Conservation (phyloP, 1,140 invertebrate species). For the Neodiprion lecontei region DNA sequence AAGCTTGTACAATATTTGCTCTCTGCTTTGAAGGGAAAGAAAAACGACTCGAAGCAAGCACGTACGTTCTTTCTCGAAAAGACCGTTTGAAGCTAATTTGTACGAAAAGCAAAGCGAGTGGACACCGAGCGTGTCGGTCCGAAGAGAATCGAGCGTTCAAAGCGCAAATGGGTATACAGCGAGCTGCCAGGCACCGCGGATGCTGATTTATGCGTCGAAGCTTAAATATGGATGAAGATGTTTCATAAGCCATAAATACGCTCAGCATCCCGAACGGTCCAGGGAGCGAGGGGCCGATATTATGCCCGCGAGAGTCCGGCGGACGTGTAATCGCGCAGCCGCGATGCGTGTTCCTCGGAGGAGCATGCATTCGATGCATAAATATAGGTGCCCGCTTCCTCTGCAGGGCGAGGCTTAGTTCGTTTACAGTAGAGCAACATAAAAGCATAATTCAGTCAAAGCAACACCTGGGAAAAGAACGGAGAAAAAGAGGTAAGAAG, state of each 20-base stretch:
- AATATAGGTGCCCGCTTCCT: slow-evolving; percentile 18
- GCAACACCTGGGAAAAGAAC: slow-evolving; percentile 30
- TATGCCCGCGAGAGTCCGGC: slow-evolving; percentile 12
- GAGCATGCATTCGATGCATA: slow-evolving; percentile 11
- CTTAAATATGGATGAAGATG: slow-evolving; percentile 52
- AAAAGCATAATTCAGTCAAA: slow-evolving; percentile 39
- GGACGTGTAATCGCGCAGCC: slow-evolving; percentile 15
- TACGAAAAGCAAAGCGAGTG: too few species aligned
- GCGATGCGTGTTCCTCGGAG: slow-evolving; percentile 1
- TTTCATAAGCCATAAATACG: slow-evolving; percentile 46
- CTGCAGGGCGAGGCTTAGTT: background rate
- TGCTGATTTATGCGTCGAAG: slow-evolving; percentile 45
- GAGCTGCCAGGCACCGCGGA: background rate
- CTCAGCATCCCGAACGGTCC: slow-evolving; percentile 17
- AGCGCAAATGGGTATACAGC: background rate
- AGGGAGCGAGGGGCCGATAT: slow-evolving; percentile 12
- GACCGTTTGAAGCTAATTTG: too few species aligned
- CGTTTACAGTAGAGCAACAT: slow-evolving; percentile 25
- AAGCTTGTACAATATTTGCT: too few species aligned
- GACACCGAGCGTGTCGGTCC: too few species aligned
- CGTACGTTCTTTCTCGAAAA: too few species aligned
- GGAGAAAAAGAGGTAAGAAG: too few species aligned
- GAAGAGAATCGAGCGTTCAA: background rate
- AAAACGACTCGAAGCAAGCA: too few species aligned
- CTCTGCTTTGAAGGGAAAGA: too few species aligned